Evolutionary conservation across 2,113 vertebrate genomes (phyloP).

Genomic region (Murina feae): DNA sequence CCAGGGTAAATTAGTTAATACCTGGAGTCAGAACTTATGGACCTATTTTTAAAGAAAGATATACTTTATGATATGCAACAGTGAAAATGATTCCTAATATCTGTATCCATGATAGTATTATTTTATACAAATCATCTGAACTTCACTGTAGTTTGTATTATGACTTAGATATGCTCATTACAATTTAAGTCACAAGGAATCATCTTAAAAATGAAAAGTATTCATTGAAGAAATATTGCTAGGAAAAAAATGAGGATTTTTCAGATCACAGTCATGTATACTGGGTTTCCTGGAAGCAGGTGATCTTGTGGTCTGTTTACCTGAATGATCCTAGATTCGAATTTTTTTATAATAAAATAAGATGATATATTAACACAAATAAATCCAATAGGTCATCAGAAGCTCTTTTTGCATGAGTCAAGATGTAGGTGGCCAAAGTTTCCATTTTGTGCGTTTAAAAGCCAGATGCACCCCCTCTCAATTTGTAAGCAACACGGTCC

Average conservation of each 20-base stretch:
- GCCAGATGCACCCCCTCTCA: neutral
- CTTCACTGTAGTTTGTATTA: neutral
- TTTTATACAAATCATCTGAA: neutral
- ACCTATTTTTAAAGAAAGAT: neutral
- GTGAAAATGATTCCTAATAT: neutral
- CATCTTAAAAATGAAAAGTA: neutral
- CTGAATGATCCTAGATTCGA: neutral
- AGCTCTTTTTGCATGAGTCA: neutral
- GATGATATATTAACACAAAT: neutral
- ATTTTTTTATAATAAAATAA: neutral
- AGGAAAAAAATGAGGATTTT: neutral
- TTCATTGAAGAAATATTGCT: neutral
- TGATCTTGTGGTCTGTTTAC: neutral
- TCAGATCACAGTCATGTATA: neutral
- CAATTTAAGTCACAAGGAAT: neutral
- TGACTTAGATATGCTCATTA: neutral
- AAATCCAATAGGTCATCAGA: neutral
- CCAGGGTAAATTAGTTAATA: neutral
- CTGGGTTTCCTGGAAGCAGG: neutral
- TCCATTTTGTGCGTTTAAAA: neutral
- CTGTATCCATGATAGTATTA: neutral
- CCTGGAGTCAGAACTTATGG: neutral
- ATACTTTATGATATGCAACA: neutral
- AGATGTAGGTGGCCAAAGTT: neutral
- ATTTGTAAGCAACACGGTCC: neutral